Evolutionary conservation across 2,888 invertebrate species (phyloP).

Genomic region (Bhutanitis thaidina): DNA sequence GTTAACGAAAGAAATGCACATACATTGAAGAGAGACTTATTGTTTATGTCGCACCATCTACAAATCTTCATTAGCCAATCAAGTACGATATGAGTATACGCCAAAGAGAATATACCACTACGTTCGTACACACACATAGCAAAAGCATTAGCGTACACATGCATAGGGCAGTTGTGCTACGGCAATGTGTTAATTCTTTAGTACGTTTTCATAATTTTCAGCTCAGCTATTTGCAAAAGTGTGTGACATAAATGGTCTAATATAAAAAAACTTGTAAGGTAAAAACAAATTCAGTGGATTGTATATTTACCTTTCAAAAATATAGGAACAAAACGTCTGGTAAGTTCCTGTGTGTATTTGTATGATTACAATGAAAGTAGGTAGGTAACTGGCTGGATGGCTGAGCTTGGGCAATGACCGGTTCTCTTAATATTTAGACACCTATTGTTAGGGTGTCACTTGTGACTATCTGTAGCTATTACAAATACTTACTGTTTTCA

Average conservation of each 20-base stretch:
- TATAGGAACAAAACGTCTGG: conserved; percentile 40
- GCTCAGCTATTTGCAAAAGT: conserved; percentile 24
- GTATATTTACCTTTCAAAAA: conserved; percentile 4
- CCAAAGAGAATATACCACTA: too few species aligned
- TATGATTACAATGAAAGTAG: conserved; percentile 65
- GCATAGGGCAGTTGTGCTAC: conserved; percentile 40
- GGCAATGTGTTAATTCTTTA: conserved; percentile 55
- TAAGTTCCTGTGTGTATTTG: conserved; percentile 58
- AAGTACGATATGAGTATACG: conserved; percentile 20
- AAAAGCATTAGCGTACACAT: not conserved
- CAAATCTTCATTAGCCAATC: conserved; percentile 11
- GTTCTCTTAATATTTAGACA: conserved; percentile 48
- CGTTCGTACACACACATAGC: conserved; percentile 14
- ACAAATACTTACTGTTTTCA: conserved; percentile 30
- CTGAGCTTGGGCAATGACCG: conserved; percentile 64
- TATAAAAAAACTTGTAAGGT: conserved; percentile 19
- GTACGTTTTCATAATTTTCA: conserved; percentile 49
- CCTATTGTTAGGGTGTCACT: conserved; percentile 38
- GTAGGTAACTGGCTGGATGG: conserved; percentile 51
- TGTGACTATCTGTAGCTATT: conserved; percentile 25
- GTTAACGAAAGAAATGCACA: conserved; percentile 3
- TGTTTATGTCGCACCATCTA: conserved; percentile 20
- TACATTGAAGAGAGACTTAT: conserved; percentile 12
- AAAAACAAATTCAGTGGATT: conserved; percentile 11
- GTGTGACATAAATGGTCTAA: conserved; percentile 29